Evolutionary conservation across 2,888 invertebrate species (phyloP).

Genomic region (Andrena bicolor): DNA sequence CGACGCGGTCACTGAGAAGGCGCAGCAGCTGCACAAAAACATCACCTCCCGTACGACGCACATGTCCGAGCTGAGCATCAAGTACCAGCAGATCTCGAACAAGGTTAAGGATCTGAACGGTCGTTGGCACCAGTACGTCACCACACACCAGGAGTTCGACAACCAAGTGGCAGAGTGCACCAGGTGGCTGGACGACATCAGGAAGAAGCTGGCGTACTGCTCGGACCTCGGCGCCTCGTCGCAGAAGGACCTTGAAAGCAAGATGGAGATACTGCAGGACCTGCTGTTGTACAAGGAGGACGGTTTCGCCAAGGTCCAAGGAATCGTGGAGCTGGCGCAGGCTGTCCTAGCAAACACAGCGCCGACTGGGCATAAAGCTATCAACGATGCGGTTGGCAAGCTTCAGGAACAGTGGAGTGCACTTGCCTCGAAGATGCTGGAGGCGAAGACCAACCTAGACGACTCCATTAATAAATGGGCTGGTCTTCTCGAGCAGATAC

Average conservation of each 20-base stretch:
- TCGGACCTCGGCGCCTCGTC: conserved; percentile 93
- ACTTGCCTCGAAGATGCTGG: conserved; percentile 94
- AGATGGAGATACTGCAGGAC: conserved; percentile 94
- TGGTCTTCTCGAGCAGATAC: conserved; percentile 95
- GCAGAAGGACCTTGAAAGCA: conserved; percentile 94
- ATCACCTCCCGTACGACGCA: conserved; percentile 92
- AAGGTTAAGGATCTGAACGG: conserved; percentile 96
- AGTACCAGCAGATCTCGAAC: conserved; percentile 95
- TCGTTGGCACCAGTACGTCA: conserved; percentile 97
- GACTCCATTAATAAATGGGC: conserved; percentile 97
- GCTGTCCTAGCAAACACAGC: conserved; percentile 96
- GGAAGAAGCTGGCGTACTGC: conserved; percentile 94
- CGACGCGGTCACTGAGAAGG: conserved; percentile 96
- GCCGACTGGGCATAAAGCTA: conserved; percentile 93
- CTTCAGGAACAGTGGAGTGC: conserved; percentile 97
- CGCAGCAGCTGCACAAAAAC: conserved; percentile 92
- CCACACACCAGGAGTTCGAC: conserved; percentile 94
- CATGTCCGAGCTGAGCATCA: conserved; percentile 95
- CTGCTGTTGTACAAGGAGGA: conserved; percentile 96
- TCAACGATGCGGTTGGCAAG: conserved; percentile 92
- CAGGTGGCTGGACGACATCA: conserved; percentile 93
- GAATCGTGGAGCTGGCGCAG: conserved; percentile 96
- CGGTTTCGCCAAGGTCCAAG: conserved; percentile 94
- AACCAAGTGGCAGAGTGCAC: conserved; percentile 92
- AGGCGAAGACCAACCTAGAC: conserved; percentile 94